Conservation (phyloP, 92 coral and sea anemone genomes). For the Paragorgia papillata region DNA sequence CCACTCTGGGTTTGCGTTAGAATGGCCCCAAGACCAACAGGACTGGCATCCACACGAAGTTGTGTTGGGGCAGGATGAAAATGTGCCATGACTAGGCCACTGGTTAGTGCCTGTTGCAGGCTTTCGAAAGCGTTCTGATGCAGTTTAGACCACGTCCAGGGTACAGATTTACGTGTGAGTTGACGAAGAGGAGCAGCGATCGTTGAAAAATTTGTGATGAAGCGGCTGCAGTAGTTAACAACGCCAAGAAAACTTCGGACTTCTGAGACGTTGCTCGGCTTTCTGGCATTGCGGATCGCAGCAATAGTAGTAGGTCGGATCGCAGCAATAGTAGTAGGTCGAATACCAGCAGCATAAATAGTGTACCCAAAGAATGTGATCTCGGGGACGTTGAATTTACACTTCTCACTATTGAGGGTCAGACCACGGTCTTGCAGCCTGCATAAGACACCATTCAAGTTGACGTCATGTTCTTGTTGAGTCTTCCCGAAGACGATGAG, state of each 20-base stretch:
- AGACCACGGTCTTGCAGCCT: neutral
- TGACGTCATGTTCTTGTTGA: neutral
- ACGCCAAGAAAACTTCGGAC: neutral
- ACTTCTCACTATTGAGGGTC: neutral
- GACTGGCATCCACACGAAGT: constrained; percentile 10
- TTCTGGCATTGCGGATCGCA: neutral
- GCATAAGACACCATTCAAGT: neutral
- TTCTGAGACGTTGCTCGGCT: neutral
- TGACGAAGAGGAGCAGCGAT: constrained; percentile 1
- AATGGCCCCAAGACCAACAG: constrained; percentile 9
- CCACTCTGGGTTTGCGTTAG: neutral
- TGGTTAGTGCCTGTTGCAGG: neutral
- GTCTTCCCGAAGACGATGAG: neutral
- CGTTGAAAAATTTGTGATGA: neutral
- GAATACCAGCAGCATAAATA: neutral
- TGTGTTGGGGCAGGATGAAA: neutral
- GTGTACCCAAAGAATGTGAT: neutral
- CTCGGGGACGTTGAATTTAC: neutral
- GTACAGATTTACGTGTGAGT: neutral
- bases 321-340: neutral
- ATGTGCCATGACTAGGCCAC: neutral
- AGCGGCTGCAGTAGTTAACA: neutral
- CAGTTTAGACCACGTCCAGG: neutral
- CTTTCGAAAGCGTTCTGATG: neutral
- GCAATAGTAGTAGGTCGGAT: neutral